Evolutionary conservation across 2,888 invertebrate genomes (phyloP), one percentile per base, ranked within the genome.

Genomic region (Xylophagus ater): DNA sequence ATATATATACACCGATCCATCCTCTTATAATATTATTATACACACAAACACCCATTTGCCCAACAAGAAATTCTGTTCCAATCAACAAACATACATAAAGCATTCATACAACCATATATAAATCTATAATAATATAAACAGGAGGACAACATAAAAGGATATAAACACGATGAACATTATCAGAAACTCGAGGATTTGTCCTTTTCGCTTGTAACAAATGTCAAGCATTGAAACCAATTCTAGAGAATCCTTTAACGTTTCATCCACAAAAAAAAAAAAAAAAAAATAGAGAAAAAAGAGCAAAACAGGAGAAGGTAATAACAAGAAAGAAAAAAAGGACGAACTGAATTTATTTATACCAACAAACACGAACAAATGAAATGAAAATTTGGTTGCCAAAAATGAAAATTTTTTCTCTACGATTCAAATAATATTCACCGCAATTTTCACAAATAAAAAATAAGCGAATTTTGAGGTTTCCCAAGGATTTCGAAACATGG

Each of bases 171-270:
- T 36, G 29, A 45, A 40, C 42, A 42, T 45, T 40, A 42, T 45
- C 42, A 37, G 38, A 26, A 26, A 45, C 40, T 45, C 42, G 40
- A 45, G 43, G 42, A 45, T 45, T 45, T 45, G 45, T 45, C 43
- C 43, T 43, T 40, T 45, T 45, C 41, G 37, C 45, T 41, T 45
- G 45, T 45, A 39, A 45, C 41, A 42, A 45, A 45, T 45, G 45
- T 45, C 45, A 42, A 42, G 38, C 45, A 42, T 42, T 43, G 34
- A 30, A 33, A 34, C 29, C 34, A 20, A 37, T 17, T 21, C 25
- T 34, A n/a, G n/a, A n/a, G n/a, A n/a, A n/a, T n/a, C n/a, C n/a
- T n/a, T n/a, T n/a, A n/a, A n/a, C n/a, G n/a, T n/a, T n/a, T n/a
- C n/a, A 25, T 17, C 23, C 12, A 19, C 14, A 17, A 31, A 30